Evolutionary conservation across 2,797 vertebrate species (phyloP).

Genomic region (Coregonus ussuriensis): DNA sequence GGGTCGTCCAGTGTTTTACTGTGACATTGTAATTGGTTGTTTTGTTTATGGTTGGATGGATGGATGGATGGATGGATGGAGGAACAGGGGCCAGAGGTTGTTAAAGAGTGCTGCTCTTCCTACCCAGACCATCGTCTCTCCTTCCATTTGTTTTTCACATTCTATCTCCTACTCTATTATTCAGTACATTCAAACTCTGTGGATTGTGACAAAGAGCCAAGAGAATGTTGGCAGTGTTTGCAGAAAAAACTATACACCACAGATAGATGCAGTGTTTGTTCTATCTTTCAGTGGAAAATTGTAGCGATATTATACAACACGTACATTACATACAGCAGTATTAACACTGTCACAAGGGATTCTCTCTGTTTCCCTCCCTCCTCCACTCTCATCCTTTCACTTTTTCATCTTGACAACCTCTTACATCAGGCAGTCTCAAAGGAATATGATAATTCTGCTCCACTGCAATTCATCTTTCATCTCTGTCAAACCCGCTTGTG

Average conservation of each 20-base stretch:
- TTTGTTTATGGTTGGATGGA: background rate
- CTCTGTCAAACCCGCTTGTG: slow-evolving; percentile 37
- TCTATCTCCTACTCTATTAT: background rate
- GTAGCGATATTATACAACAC: background rate
- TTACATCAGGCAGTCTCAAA: slow-evolving; percentile 59
- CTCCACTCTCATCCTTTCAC: slow-evolving; percentile 22
- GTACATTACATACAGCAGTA: background rate
- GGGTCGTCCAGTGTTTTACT: background rate
- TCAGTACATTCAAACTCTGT: too few relatives aligned
- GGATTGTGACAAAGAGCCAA: too few relatives aligned
- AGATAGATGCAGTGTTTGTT: background rate
- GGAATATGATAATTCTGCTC: slow-evolving; percentile 53
- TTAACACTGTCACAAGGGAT: slow-evolving; percentile 6
- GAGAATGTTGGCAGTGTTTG: too few relatives aligned
- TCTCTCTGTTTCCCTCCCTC: slow-evolving; percentile 12
- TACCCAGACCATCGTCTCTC: background rate
- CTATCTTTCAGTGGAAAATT: background rate
- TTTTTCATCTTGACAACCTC: slow-evolving; percentile 58
- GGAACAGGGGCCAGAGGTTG: background rate
- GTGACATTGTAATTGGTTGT: background rate
- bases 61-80: background rate
- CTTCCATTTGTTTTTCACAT: background rate
- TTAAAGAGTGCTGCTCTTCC: background rate
- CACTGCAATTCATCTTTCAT: slow-evolving; percentile 54
- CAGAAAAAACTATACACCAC: slow-evolving; percentile 2